Evolutionary conservation across 2,888 invertebrate species (phyloP).

Genomic region (Dryadula phaetusa): DNA sequence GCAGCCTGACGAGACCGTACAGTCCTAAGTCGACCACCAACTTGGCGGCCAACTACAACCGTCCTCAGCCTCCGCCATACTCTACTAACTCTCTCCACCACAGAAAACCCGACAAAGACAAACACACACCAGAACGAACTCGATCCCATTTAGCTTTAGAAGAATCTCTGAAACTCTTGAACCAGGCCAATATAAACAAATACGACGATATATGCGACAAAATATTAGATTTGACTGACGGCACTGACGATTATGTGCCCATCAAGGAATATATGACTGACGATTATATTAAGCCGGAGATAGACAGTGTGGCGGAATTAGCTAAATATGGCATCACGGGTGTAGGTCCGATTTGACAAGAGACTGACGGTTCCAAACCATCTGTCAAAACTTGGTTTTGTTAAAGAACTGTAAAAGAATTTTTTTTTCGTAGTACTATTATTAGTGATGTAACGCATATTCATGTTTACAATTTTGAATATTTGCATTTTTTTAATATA

Average conservation of each 20-base stretch:
- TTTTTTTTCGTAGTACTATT: too few relatives aligned
- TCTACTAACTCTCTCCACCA: constrained; percentile 69
- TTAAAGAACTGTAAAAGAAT: constrained; percentile 48
- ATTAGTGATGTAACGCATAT: too few relatives aligned
- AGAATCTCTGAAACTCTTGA: constrained; percentile 75
- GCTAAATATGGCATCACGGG: constrained; percentile 66
- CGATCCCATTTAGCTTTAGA: constrained; percentile 69
- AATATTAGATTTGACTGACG: constrained; percentile 68
- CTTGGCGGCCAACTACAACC: constrained; percentile 72
- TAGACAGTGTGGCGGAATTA: constrained; percentile 72
- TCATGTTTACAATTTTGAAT: too few relatives aligned
- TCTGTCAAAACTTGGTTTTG: constrained; percentile 83
- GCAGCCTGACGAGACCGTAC: constrained; percentile 79
- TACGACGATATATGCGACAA: constrained; percentile 68
- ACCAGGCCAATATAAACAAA: constrained; percentile 76
- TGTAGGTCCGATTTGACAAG: constrained; percentile 73
- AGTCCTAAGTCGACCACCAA: constrained; percentile 78
- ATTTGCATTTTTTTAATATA: too few relatives aligned
- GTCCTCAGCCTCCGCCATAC: constrained; percentile 80
- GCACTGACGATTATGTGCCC: constrained; percentile 75
- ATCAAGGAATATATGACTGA: constrained; percentile 50
- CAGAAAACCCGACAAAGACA: constrained; percentile 60
- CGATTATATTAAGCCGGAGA: constrained; percentile 49
- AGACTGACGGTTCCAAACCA: constrained; percentile 62
- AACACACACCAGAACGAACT: constrained; percentile 63